Evolutionary conservation across 2,113 vertebrate species (phyloP), one percentile per base, ranked within the genome.

Genomic region (Plecturocebus donacophilus): DNA sequence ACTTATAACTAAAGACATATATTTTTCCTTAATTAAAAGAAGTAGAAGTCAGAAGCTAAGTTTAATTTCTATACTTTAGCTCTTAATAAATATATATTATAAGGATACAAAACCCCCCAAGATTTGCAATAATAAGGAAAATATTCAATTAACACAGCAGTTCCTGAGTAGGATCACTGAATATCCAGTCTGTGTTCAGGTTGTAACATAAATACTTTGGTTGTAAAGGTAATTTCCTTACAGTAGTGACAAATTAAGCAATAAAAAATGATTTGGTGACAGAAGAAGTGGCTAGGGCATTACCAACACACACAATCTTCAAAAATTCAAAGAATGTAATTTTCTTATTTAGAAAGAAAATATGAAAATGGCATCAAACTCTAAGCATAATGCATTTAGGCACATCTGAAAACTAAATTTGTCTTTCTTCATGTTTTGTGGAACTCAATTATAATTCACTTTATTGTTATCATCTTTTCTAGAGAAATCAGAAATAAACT

Each of bases 291-390:
- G 20, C 45, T 32, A 87, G 38, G 27, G 5, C 0, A 88, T 96
- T 89, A 71, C 9, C 35, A 84, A 81, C 20, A 95, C 27, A 77
- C 75, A 13, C 25, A 49, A 19, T 95, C 80, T 71, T 81, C 35
- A 80, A 96, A 91, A 81, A 91, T 71, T 83, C 11, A n/a, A 83
- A 95, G 42, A 66, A 73, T 73, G 5, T 47, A 25, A 68, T 89
- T 82, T 61, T 89, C 40, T 90, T 20, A n/a, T 87, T 88, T 95
- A 90, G 52, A 89, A 97, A 77, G 13, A 87, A 95, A 95, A 77
- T 38, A 58, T 81, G 38, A 66, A 87, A 92, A 87, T 79, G 73
- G 9, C 47, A 88, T 61, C 38, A 58, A 76, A 75, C 45, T 91
- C 13, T 87, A 96, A 81, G 32, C 9, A 89, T 52, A 87, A 88